Conservation (phyloP, 2,113 vertebrate genomes). For the Ictidomys tridecemlineatus region DNA sequence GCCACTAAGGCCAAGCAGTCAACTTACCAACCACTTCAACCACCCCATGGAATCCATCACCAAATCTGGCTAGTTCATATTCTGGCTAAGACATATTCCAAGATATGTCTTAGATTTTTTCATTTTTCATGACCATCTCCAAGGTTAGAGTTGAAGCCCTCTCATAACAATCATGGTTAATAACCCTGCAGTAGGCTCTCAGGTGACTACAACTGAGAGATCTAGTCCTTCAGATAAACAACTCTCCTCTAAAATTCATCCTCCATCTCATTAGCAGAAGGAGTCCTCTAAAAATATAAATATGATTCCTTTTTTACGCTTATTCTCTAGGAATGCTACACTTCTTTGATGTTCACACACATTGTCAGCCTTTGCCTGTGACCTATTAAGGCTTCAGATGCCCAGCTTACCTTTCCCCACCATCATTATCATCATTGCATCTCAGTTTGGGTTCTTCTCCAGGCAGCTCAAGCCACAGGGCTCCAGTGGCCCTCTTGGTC, state of each 20-base stretch:
- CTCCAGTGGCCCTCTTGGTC: not conserved
- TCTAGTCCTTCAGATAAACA: not conserved
- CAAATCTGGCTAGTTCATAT: not conserved
- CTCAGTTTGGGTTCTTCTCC: not conserved
- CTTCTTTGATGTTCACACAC: not conserved
- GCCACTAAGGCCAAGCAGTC: not conserved
- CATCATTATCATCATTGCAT: not conserved
- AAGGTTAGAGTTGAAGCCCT: not conserved
- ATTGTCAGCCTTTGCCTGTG: not conserved
- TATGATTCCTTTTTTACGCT: fast-evolving
- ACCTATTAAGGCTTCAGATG: not conserved
- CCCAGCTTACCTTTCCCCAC: not conserved
- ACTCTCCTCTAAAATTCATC: not conserved
- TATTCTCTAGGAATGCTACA: fast-evolving
- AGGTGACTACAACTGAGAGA: not conserved
- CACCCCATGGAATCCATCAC: not conserved
- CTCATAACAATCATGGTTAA: not conserved
- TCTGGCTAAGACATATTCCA: not conserved
- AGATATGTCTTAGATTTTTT: not conserved
- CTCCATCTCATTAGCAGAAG: not conserved
- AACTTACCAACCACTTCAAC: not conserved
- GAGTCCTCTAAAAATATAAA: not conserved
- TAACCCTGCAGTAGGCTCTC: fast-evolving
- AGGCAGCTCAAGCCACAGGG: not conserved
- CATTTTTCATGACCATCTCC: not conserved